Evolutionary conservation across 2,113 vertebrate species (phyloP).

Genomic region (Pelvicachromis taeniatus): DNA sequence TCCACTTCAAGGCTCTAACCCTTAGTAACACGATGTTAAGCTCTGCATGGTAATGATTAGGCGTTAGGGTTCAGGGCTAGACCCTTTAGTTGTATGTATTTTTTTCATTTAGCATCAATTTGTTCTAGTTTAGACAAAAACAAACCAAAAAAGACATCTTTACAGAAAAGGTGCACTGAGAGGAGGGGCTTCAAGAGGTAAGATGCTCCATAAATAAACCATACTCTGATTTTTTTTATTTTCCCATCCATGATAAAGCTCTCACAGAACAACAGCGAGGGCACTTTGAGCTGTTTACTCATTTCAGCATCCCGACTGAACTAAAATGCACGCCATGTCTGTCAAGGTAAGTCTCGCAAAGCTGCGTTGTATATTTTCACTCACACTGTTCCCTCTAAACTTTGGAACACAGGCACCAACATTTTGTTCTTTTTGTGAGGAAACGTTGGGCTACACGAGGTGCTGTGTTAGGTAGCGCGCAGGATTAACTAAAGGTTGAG

Average conservation of each 20-base stretch:
- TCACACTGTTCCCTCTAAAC: neutral
- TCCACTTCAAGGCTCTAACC: neutral
- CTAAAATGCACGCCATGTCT: neutral
- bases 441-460: neutral
- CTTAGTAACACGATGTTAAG: neutral
- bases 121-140: neutral
- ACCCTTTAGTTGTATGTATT: neutral
- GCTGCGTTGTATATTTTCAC: neutral
- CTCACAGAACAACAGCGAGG: neutral
- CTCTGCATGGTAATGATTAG: neutral
- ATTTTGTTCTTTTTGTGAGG: neutral
- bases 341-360: conserved; percentile 9
- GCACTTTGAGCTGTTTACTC: conserved; percentile 10
- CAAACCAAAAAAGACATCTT: neutral
- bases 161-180: neutral
- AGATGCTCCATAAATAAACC: neutral
- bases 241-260: neutral
- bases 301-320: neutral
- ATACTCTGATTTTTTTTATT: neutral
- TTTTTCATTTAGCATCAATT: neutral
- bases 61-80: neutral
- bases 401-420: neutral
- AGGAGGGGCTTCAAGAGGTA: neutral
- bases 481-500: neutral
- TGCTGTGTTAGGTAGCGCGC: neutral